These are phyloP conservation scores for Abramis brama DNA, from an alignment of 2,113 vertebrate species.

Conservation along the genomic window DNA sequence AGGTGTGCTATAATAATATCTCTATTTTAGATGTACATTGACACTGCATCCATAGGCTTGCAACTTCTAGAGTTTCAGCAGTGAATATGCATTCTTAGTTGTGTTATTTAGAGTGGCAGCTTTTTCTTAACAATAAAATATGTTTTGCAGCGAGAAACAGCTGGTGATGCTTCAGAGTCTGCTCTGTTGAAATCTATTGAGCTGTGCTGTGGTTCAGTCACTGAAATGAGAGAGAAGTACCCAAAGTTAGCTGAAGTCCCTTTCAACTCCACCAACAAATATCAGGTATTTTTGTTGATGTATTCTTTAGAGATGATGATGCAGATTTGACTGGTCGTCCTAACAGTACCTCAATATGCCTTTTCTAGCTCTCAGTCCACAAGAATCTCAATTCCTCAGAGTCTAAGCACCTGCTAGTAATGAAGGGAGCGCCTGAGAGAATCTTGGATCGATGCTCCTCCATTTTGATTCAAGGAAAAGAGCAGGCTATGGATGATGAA, in stretches of 20 bases:
- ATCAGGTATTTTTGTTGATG: conserved; percentile 78
- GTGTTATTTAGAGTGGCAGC: neutral
- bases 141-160: conserved; percentile 81
- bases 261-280: conserved; percentile 96
- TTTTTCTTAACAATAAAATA: neutral
- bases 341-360: neutral
- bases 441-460: conserved; percentile 88
- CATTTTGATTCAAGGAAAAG: conserved; percentile 86
- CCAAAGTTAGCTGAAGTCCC: conserved; percentile 88
- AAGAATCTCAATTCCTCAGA: conserved; percentile 75
- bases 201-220: conserved; percentile 89
- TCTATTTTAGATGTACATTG: no score
- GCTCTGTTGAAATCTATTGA: conserved; percentile 93
- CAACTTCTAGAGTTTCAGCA: neutral
- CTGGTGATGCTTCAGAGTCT: conserved; percentile 89
- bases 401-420: conserved; percentile 83
- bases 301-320: neutral
- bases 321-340: neutral
- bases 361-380: conserved; percentile 85
- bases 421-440: conserved; percentile 92
- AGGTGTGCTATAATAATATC: conserved; percentile 66
- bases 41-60: neutral
- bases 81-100: no score
- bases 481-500: conserved; percentile 83
- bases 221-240: conserved; percentile 84